These are phyloP conservation scores for Pelosia muscerda DNA, from an alignment of 2,888 invertebrate genomes.

Conservation along the genomic window DNA sequence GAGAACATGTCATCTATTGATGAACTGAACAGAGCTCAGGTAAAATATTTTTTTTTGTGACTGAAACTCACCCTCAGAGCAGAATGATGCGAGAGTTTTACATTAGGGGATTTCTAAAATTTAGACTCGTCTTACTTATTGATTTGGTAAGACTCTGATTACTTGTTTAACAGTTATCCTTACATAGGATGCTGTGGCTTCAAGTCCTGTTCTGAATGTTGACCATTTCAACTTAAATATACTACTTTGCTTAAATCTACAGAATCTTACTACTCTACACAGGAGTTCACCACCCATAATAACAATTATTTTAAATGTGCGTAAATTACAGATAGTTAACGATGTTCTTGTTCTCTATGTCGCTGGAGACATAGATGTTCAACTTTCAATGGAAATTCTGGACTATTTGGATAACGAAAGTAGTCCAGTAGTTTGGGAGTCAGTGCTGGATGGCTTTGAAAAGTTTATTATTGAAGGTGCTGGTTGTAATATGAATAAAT, in stretches of 20 bases:
- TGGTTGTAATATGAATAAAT: conserved; percentile 65
- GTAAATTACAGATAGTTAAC: conserved; percentile 73
- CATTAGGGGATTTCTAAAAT: neutral
- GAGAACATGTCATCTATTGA: conserved; percentile 67
- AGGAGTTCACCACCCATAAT: neutral
- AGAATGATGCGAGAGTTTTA: neutral
- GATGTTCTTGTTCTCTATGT: conserved; percentile 77
- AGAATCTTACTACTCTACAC: too few relatives aligned
- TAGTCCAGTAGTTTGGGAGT: conserved; percentile 73
- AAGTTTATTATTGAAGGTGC: conserved; percentile 67
- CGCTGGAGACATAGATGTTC: conserved; percentile 67
- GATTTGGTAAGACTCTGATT: neutral
- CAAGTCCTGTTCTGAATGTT: neutral
- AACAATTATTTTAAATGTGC: neutral
- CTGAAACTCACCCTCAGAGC: neutral
- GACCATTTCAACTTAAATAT: too few relatives aligned
- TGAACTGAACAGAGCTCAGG: conserved; percentile 84
- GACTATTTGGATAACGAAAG: conserved; percentile 70
- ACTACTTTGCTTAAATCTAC: too few relatives aligned
- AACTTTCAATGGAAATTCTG: conserved; percentile 67
- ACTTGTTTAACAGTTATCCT: neutral
- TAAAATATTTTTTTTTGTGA: conserved; percentile 39
- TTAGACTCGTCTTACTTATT: neutral
- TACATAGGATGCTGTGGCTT: neutral
- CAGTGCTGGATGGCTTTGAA: conserved; percentile 70